Evolutionary conservation across 1,140 invertebrate species (phyloP).

Genomic region (Nasonia longicornis): DNA sequence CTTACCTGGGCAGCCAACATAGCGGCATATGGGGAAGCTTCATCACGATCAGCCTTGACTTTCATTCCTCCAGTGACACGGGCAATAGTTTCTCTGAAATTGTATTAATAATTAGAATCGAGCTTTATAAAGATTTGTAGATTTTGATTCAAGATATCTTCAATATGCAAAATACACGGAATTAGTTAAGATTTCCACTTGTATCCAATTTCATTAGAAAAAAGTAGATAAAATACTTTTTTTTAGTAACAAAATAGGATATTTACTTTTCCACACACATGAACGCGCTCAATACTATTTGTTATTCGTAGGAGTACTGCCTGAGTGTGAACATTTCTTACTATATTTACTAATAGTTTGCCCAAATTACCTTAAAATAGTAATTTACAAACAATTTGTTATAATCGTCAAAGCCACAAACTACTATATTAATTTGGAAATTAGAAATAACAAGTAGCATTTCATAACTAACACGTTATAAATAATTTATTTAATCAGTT

Average conservation of each 20-base stretch:
- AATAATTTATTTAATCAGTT: too few species aligned
- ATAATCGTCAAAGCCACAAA: too few species aligned
- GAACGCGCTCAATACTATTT: constrained; percentile 56
- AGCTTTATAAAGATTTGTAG: neutral
- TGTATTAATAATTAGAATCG: neutral
- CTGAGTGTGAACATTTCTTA: constrained; percentile 52
- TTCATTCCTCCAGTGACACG: constrained; percentile 99
- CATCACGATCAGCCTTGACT: constrained; percentile 99
- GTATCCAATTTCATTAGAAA: neutral
- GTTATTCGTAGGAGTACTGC: constrained; percentile 55
- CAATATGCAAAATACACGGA: neutral
- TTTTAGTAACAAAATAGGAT: constrained; percentile 38
- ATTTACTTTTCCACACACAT: constrained; percentile 59
- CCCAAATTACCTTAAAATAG: too few species aligned
- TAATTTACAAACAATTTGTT: too few species aligned
- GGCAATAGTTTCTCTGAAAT: constrained; percentile 93
- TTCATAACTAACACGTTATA: too few species aligned
- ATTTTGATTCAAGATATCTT: neutral
- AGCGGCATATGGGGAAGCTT: constrained; percentile 99
- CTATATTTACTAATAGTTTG: neutral
- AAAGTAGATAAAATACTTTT: neutral
- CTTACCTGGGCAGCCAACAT: constrained; percentile 99
- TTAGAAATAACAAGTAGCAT: too few species aligned
- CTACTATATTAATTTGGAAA: too few species aligned
- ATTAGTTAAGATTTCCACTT: constrained; percentile 8